phyloP scores from a whole-genome alignment of 2,113 vertebrate species.

The Colistium nudipinnis region DNA sequence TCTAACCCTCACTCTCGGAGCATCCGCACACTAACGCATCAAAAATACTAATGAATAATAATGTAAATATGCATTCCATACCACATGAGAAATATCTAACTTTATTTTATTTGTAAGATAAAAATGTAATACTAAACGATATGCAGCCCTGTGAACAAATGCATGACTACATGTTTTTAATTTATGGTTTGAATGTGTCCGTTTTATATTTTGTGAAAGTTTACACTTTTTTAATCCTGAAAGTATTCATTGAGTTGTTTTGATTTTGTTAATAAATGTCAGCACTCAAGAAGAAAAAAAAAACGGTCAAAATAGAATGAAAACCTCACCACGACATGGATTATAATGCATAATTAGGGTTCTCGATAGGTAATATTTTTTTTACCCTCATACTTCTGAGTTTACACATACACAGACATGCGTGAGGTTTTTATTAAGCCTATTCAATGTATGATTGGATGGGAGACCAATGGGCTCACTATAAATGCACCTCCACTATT shows the following conservation, averaged over 20 bases:
- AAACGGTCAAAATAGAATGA: conserved; percentile 50
- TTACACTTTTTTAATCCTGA: conserved; percentile 83
- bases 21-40: conserved; percentile 73
- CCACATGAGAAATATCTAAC: conserved; percentile 78
- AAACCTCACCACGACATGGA: conserved; percentile 59
- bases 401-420: conserved; percentile 50
- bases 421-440: conserved; percentile 63
- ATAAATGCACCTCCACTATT: conserved; percentile 38
- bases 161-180: conserved; percentile 81
- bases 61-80: conserved; percentile 78
- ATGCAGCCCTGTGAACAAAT: conserved; percentile 82
- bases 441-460: conserved; percentile 22
- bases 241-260: conserved; percentile 71
- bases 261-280: conserved; percentile 75
- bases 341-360: conserved; percentile 63
- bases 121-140: conserved; percentile 76
- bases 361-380: conserved; percentile 61
- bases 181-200: conserved; percentile 79
- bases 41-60: conserved; percentile 77
- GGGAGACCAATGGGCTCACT: conserved; percentile 45
- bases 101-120: conserved; percentile 83
- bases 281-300: conserved; percentile 62
- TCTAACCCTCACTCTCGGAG: conserved; percentile 74
- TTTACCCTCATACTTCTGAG: conserved; percentile 58
- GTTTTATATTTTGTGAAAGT: conserved; percentile 84